These are phyloP conservation scores for Nomada ferruginata DNA, from an alignment of 2,888 invertebrate genomes.

Conservation along the genomic window DNA sequence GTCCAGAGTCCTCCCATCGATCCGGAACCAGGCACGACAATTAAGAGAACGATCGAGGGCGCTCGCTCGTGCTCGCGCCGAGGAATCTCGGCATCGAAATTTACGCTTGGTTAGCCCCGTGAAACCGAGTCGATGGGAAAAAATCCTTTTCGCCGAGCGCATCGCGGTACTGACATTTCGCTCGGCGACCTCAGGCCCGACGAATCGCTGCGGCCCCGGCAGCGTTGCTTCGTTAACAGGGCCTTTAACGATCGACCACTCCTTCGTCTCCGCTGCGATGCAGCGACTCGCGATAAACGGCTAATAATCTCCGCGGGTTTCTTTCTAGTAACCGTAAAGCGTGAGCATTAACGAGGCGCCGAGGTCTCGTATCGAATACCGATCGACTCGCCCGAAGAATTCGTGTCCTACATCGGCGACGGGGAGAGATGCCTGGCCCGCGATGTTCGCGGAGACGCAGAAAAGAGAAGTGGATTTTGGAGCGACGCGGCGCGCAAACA, in stretches of 20 bases:
- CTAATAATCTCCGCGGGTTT: slow-evolving; percentile 2
- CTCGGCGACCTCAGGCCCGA: slow-evolving; percentile 12
- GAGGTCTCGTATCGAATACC: neutral
- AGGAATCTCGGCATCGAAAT: no score
- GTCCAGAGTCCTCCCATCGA: no score
- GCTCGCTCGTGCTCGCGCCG: no score
- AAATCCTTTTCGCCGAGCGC: neutral
- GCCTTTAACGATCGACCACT: slow-evolving; percentile 40
- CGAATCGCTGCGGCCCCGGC: slow-evolving; percentile 5
- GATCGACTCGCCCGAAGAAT: neutral
- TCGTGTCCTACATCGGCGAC: neutral
- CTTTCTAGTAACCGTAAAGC: neutral
- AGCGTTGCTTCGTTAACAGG: slow-evolving; percentile 29
- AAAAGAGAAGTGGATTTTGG: slow-evolving; percentile 11
- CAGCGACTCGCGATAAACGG: slow-evolving; percentile 5
- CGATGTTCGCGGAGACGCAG: slow-evolving; percentile 7
- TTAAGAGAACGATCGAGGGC: no score
- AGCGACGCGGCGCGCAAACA: slow-evolving; percentile 1
- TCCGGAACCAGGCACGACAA: no score
- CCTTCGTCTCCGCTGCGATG: slow-evolving; percentile 1
- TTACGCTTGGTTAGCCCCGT: no score
- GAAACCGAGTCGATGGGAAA: no score
- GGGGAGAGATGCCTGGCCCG: neutral
- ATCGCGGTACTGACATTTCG: slow-evolving; percentile 17
- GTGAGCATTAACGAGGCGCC: neutral